phyloP scores from a whole-genome alignment of 2,113 vertebrate genomes.

The Xerus inauris region DNA sequence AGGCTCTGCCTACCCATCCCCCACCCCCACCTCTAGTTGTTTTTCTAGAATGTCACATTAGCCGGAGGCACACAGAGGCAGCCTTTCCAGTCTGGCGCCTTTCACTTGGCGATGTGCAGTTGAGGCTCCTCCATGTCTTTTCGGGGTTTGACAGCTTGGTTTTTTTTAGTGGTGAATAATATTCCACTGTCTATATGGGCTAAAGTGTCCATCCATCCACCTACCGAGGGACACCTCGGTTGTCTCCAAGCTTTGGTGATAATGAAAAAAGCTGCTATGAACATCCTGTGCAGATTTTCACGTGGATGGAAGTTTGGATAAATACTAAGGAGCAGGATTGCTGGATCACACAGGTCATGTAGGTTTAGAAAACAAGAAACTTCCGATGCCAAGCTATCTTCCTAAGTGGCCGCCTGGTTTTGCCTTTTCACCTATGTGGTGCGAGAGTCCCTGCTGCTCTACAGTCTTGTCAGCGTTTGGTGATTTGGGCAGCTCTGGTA shows the following conservation, averaged over 20 bases:
- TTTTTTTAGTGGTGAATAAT: not conserved
- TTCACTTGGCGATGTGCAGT: not conserved
- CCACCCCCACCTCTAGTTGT: not conserved
- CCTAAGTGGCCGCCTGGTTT: not conserved
- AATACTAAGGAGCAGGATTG: not conserved
- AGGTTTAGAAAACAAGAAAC: not conserved
- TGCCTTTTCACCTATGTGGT: no score
- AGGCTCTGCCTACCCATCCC: not conserved
- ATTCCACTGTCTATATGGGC: not conserved
- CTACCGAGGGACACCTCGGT: not conserved
- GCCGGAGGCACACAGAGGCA: not conserved
- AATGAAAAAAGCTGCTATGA: no score
- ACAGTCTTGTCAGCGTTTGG: not conserved
- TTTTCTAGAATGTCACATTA: not conserved
- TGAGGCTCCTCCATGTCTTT: not conserved
- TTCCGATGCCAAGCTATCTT: not conserved
- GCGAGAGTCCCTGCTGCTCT: no score
- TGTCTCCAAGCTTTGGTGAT: not conserved
- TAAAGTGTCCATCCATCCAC: not conserved
- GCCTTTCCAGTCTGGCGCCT: not conserved
- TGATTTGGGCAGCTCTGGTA: not conserved
- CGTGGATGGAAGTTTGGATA: not conserved
- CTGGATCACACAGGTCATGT: no score
- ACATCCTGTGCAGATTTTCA: not conserved
- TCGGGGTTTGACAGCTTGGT: no score